Conservation (phyloP, 2,888 invertebrate genomes). For the Tetranychus truncatus region DNA sequence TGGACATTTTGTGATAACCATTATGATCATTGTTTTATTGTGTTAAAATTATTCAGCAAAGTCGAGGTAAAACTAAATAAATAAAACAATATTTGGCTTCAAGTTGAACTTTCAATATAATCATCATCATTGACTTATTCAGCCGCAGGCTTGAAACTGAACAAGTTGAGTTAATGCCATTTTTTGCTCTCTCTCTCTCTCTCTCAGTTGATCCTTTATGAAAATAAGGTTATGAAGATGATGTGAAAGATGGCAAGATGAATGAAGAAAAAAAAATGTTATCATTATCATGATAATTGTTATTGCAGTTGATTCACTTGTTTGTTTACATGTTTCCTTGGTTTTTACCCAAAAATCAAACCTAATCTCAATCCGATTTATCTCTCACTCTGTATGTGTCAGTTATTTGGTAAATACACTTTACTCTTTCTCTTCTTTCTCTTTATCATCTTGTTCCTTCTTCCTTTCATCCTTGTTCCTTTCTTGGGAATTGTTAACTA, state of each 20-base stretch:
- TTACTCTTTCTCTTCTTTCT: not conserved
- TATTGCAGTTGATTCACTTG: not conserved
- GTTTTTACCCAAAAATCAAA: constrained; percentile 1
- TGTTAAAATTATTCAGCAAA: not conserved
- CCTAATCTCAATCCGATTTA: constrained; percentile 1
- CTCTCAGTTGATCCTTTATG: too few relatives aligned
- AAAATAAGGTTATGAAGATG: too few relatives aligned
- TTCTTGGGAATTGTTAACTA: not conserved
- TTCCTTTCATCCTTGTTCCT: not conserved
- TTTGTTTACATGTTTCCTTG: not conserved
- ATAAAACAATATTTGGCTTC: too few relatives aligned
- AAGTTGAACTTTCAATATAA: too few relatives aligned
- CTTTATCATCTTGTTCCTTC: not conserved
- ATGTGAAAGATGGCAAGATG: too few relatives aligned
- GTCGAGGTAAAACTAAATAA: too few relatives aligned
- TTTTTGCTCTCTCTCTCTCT: too few relatives aligned
- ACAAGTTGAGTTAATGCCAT: too few relatives aligned
- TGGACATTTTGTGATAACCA: not conserved
- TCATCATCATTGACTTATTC: too few relatives aligned
- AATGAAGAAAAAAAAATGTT: not conserved
- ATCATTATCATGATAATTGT: not conserved
- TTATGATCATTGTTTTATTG: not conserved
- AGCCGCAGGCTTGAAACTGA: too few relatives aligned
- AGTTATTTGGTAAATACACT: not conserved
- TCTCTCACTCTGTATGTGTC: not conserved